Base-by-base conservation (phyloP, 2,888 invertebrate species). In the Oithona nana region DNA sequence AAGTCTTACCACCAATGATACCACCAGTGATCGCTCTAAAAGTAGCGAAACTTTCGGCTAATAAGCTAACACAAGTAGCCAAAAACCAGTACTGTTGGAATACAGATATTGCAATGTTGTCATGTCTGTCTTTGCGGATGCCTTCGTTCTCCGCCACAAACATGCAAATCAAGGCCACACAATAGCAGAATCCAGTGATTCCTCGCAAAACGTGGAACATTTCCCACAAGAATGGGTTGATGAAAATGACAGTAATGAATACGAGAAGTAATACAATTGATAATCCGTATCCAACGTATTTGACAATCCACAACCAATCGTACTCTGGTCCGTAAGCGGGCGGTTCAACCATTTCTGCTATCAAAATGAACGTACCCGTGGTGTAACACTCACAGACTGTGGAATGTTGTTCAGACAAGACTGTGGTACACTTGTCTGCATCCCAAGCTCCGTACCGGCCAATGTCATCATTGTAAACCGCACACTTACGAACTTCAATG, bases 191-290 rank as follows among this genome's bases (percentile, higher is more conserved):
- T 1, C 68, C 65, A 51, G 67, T 63, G 59, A 69, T 66, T 31
- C 68, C 28, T 6, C 70, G 68, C 58, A 70, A 69, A 54, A 69
- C 60, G 58, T 70, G 70, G 65, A 70, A 69, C 64, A 68, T 68
- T 57, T 70, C 70, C 57, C 68, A 68, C 24, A 70, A 63, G 28
- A 67, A 20, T 20, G n/a, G 62, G 20, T 62, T 50, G 6, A 66
- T 30, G 20, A 64, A 26, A 20, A 69, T 67, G 28, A 65, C 64
- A n/a, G 65, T 11, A 22, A 69, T 67, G 65, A 68, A 69, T 49
- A 68, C 54, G 3, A 68, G n/a, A 16, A 69, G 64, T 24, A 65
- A 64, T 11, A 68, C 2, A 20, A 64, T 63, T 1, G 69, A 69
- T 39, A 69, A 29, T 4, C 62, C 61, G 28, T 67, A 68, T n/a